Base-by-base conservation (phyloP, 2,113 vertebrate species). In the Galeopterus variegatus region DNA sequence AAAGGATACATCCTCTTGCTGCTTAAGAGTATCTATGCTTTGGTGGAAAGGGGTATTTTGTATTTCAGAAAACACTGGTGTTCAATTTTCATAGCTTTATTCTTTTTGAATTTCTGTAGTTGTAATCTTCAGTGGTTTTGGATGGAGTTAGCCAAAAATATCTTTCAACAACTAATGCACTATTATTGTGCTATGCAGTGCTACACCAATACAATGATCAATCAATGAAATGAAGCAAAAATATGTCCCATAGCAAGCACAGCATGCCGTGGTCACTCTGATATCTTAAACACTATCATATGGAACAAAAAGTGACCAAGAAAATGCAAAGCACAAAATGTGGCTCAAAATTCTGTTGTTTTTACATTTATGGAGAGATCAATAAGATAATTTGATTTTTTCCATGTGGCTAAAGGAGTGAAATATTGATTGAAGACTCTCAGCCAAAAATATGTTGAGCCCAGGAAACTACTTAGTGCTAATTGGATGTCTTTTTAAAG, bases 351-450 rank as follows among this genome's bases (percentile, higher is more conserved):
- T 69, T 80, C 21, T 54, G 36, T 82, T 90, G 19, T 60, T 93
- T 97, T 83, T 73, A 52, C 24, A 60, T 77, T 93, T 72, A 67
- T 41, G 64, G 67, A 86, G 41, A 17, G 2, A 76, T 77, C 41
- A 81, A 24, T 76, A 73, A 88, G 93, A 73, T 87, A 64, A 81
- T 62, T 81, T 86, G 79, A 93, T 93, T 90, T 8, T 83, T 93
- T 79, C 67, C 12, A 28, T 65, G 41, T 67, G 41, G 24, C 36
- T 89, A 90, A 89, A 75, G 13, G 50, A 45, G 10, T 70, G 15
- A 28, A 6, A 45, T 79, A 19, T 72, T 89, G 50, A 83, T 48
- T 91, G 70, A 92, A 96, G 62, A 85, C 11, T 13, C 60, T 90
- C 21, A 73, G 24, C 33, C 62, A 83, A 90, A 93, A 82, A 50